A percentile compares a stretch with the other conserved stretches of the same genome.
Conservation (phyloP, 2,888 invertebrate species). For the Dascillus cervinus region DNA sequence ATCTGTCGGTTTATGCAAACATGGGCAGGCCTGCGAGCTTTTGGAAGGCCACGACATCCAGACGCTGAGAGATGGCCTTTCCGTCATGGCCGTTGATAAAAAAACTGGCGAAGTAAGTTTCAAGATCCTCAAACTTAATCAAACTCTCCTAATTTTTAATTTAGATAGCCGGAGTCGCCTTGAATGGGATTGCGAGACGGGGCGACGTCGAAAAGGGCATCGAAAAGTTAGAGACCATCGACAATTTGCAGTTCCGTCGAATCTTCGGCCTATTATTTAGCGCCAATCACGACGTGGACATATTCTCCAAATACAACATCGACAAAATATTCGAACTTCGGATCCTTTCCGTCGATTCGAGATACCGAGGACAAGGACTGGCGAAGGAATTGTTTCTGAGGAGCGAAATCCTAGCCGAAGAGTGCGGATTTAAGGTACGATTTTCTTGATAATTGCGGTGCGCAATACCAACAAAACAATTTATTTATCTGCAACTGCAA, state of each 20-base stretch:
- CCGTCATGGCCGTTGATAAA: conserved; percentile 57
- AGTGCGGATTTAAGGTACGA: conserved; percentile 60
- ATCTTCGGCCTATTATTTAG: conserved; percentile 71
- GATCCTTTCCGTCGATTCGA: conserved; percentile 68
- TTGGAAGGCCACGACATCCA: conserved; percentile 64
- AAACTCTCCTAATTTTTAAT: too few species aligned
- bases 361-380: conserved; percentile 65
- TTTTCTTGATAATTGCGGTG: not conserved
- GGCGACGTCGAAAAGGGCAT: conserved; percentile 65
- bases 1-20: conserved; percentile 64
- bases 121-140: too few species aligned
- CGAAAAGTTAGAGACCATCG: conserved; percentile 56
- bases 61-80: conserved; percentile 68
- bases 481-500: not conserved
- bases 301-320: conserved; percentile 59
- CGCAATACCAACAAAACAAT: not conserved
- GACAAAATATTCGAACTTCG: conserved; percentile 71
- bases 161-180: conserved; percentile 69
- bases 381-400: conserved; percentile 63
- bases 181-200: conserved; percentile 68
- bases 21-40: conserved; percentile 62
- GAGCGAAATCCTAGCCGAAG: conserved; percentile 58
- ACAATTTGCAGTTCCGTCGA: conserved; percentile 66
- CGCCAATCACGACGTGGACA: conserved; percentile 59
- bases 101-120: conserved; percentile 54